Evolutionary conservation across 1,140 invertebrate species (phyloP), one percentile per base, ranked within the genome.

Genomic region (Scaptomyza graminum): DNA sequence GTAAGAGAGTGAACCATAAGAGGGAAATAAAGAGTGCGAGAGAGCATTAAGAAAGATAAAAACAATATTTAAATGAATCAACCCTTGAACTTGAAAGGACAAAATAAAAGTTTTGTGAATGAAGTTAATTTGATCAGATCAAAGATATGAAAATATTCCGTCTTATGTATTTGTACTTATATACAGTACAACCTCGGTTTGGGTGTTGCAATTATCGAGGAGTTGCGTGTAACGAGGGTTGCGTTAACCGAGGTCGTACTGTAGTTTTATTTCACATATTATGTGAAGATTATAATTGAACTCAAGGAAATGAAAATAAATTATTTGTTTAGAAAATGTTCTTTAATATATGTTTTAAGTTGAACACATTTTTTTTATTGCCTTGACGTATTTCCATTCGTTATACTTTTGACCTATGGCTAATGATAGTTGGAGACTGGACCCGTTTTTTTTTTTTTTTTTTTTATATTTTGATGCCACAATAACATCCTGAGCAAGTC

Each of bases 401-500:
- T 31, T 46, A 39, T 52, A 46, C 62, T 44, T 59, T 65, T 71
- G 68, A 65, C 68, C 62, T 71, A 65, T 59, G 52, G 52, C 5
- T 46, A 8, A 43, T 34, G 52, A 15, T 37, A 1, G 28, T 31
- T 31, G 47, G 47, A 71, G 68, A 61, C 62, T 11, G 52, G 68
- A 37, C 61, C 37, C 57, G 28, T 39, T 71, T 41, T 15, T 16
- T n/a, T n/a, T n/a, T n/a, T n/a, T n/a, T n/a, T n/a, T n/a, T n/a
- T n/a, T n/a, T n/a, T n/a, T n/a, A n/a, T n/a, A n/a, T n/a, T n/a
- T n/a, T n/a, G n/a, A 15, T 15, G 12, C 22, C 28, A 47, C 31
- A 66, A 66, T 22, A 72, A 72, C 63, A 67, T 67, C 63, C 69
- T 55, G 69, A 66, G 60, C 63, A 28, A 44, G 63, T 66, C 47